Percentiles rank a stretch among this genome's conserved stretches.
These are phyloP conservation scores for Galago senegalensis DNA, from an alignment of 2,797 vertebrate species.

Conservation along the genomic window DNA sequence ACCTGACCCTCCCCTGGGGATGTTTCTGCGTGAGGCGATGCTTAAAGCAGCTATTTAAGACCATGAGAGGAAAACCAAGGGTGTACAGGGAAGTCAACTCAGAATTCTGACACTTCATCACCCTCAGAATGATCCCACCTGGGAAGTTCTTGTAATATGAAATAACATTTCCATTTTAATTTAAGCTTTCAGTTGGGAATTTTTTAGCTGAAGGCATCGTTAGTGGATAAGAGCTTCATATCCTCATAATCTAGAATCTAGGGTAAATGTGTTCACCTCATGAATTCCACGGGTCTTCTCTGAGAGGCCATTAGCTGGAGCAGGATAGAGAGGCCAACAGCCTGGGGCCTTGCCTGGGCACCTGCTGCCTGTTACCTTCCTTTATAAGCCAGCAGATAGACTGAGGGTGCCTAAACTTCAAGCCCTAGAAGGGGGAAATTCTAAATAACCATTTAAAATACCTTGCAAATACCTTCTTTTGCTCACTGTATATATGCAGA, in stretches of 20 bases:
- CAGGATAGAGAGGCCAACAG: not conserved
- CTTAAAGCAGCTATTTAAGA: not conserved
- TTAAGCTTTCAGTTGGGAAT: not conserved
- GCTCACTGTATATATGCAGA: not conserved
- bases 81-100: not conserved
- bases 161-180: not conserved
- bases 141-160: not conserved
- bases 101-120: not conserved
- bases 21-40: not conserved
- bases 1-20: not conserved
- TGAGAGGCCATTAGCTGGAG: not conserved
- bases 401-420: not conserved
- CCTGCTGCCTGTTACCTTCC: too few relatives aligned
- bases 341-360: not conserved
- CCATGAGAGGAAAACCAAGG: not conserved
- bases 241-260: not conserved
- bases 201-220: not conserved
- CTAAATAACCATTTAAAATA: constrained; percentile 19
- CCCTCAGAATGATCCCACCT: not conserved
- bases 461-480: constrained; percentile 11
- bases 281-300: not conserved
- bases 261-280: not conserved
- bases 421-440: not conserved
- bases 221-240: not conserved
- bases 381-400: not conserved